Evolutionary conservation across 2,113 vertebrate species (phyloP), one percentile per base, ranked within the genome.

Genomic region (Apteryx owenii): DNA sequence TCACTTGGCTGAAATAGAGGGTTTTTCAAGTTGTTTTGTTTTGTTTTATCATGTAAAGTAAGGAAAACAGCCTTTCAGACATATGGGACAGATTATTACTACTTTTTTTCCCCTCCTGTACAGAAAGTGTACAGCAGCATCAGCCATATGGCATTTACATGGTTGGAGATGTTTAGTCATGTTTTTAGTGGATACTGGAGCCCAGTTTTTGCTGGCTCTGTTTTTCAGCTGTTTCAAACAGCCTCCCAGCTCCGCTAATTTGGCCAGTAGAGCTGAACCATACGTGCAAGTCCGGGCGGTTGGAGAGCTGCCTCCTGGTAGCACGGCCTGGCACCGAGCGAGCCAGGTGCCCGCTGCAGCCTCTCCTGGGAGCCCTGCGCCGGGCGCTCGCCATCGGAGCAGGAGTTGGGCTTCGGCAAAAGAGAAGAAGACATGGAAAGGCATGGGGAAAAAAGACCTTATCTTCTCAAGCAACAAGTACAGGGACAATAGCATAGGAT

Each of bases 81-180:
- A 92, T 69, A 33, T 88, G 87, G 92, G 93, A 90, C 12, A 85
- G 60, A 96, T 94, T 95, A 94, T 36, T 23, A 28, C 80, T 77
- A 64, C 10, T 77, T 88, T 65, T 64, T 85, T 20, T 38, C 18
- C 26, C n/a, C 4, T 90, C 17, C 79, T 85, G 62, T 81, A 71
- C 62, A 96, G 93, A 95, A 89, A 94, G 89, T 21, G 17, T 89
- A 42, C 68, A 86, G 56, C 90, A 84, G 66, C 61, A 29, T 56
- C 4, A 5, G 62, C 87, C 92, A 71, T 88, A 75, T 84, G 85
- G 3, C 77, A 94, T 91, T 95, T 91, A 93, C 48, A 90, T 68
- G 78, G 40, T 9, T 95, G 86, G 92, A 94, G 93, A 87, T 94
- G 85, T 97, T 96, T 94, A 90, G 95, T 95, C 91, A 88, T 96